phyloP scores from a whole-genome alignment of 2,888 invertebrate species.

The Agrilus biguttatus region DNA sequence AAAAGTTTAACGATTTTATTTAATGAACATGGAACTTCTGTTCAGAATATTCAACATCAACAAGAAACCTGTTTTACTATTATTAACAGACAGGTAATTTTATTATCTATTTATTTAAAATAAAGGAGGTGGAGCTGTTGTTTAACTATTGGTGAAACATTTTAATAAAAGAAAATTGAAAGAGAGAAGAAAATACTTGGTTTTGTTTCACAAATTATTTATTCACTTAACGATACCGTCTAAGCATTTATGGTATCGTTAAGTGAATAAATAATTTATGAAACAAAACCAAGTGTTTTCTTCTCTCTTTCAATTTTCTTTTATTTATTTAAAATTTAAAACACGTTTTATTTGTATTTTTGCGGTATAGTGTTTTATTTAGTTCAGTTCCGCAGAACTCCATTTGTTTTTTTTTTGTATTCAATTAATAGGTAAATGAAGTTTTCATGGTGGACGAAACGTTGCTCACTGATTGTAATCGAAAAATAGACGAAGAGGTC shows the following conservation, averaged over 20 bases:
- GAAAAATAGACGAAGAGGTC: conserved; percentile 41
- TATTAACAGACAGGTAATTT: conserved; percentile 19
- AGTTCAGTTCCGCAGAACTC: neutral
- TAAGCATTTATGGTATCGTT: no score
- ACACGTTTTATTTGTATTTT: no score
- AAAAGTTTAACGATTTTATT: conserved; percentile 26
- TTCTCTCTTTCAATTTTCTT: no score
- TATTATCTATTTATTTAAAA: neutral
- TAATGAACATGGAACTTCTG: conserved; percentile 5
- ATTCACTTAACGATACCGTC: no score
- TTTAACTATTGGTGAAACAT: no score
- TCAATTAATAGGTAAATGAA: conserved; percentile 17
- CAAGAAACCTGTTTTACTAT: conserved; percentile 22
- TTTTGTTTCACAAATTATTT: no score
- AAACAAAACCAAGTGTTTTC: no score
- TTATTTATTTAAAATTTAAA: no score
- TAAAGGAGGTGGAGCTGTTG: no score
- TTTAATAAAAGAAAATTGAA: no score
- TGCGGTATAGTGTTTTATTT: neutral
- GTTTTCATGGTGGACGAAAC: conserved; percentile 29
- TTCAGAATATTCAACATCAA: conserved; percentile 8
- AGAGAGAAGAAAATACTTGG: no score
- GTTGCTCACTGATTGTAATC: conserved; percentile 22
- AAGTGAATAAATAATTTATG: no score
- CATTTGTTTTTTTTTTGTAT: conserved; percentile 1